These are phyloP conservation scores for Bovichtus variegatus DNA, from an alignment of 2,797 vertebrate species.

Conservation along the genomic window DNA sequence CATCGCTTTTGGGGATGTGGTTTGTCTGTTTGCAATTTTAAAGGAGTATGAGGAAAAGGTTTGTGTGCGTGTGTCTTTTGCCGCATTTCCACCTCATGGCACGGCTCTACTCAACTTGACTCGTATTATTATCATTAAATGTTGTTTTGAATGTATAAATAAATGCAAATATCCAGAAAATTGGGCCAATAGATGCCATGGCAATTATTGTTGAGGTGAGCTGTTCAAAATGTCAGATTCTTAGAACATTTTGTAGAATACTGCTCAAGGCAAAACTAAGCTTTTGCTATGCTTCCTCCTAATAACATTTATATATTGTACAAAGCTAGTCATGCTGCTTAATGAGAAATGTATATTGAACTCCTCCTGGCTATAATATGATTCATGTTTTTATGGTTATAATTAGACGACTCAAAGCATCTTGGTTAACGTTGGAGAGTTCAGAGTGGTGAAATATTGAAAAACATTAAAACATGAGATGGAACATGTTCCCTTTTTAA, in stretches of 20 bases:
- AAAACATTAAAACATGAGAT: neutral
- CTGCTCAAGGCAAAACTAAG: neutral
- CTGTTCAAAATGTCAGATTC: neutral
- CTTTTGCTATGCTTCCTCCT: no score
- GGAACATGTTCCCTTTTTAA: neutral
- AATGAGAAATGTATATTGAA: neutral
- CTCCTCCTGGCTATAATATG: neutral
- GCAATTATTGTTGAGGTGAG: neutral
- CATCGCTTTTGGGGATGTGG: neutral
- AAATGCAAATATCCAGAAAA: neutral
- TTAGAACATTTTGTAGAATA: neutral
- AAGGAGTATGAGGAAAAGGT: neutral
- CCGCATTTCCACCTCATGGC: no score
- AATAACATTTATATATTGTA: neutral
- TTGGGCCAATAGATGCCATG: neutral
- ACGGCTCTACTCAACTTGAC: no score
- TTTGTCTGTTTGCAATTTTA: slow-evolving; percentile 25
- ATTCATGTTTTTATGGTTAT: neutral
- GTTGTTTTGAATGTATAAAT: neutral
- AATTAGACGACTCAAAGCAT: neutral
- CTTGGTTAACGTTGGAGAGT: neutral
- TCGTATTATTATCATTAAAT: no score
- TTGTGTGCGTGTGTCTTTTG: neutral
- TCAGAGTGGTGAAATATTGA: neutral
- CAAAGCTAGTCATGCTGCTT: neutral